Conservation (phyloP, 1,140 invertebrate species). For the Drosophila busckii region DNA sequence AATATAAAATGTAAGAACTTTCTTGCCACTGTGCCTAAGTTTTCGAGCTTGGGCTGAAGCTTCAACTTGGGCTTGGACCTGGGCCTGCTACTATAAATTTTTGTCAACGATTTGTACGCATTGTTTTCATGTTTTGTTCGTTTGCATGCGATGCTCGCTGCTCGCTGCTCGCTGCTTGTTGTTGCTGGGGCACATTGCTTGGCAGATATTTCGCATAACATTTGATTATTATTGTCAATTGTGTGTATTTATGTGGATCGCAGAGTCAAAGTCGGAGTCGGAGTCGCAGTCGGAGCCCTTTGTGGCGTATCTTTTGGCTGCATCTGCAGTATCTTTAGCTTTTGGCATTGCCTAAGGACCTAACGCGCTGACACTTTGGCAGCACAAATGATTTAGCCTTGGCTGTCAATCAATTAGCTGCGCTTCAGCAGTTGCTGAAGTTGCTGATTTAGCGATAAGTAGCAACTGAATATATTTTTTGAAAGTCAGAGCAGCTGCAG, state of each 20-base stretch:
- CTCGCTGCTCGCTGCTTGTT: slow-evolving; percentile 8
- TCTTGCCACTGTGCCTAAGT: no score
- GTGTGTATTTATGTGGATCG: slow-evolving; percentile 50
- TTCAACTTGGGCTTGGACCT: neutral
- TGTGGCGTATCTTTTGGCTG: slow-evolving; percentile 23
- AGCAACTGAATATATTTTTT: neutral
- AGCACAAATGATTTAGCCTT: slow-evolving; percentile 67
- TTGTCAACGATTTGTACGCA: slow-evolving; percentile 78
- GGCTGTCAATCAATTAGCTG: slow-evolving; percentile 63
- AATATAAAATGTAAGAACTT: no score
- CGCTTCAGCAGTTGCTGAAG: slow-evolving; percentile 18
- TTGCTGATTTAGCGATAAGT: no score
- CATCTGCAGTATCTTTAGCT: neutral
- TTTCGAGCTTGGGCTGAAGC: slow-evolving; percentile 8
- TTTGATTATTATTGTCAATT: slow-evolving; percentile 73
- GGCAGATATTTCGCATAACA: slow-evolving; percentile 70
- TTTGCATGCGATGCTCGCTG: slow-evolving; percentile 1
- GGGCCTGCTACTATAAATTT: slow-evolving; percentile 71
- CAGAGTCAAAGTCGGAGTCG: neutral
- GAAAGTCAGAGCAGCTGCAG: slow-evolving; percentile 3
- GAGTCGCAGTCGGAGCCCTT: slow-evolving; percentile 43
- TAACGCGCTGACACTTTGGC: slow-evolving; percentile 33
- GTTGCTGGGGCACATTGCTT: slow-evolving; percentile 21
- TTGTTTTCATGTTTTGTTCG: slow-evolving; percentile 44
- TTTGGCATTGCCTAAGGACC: slow-evolving; percentile 14